phyloP scores from a whole-genome alignment of 2,888 invertebrate species.

The Pandemis corylana region DNA sequence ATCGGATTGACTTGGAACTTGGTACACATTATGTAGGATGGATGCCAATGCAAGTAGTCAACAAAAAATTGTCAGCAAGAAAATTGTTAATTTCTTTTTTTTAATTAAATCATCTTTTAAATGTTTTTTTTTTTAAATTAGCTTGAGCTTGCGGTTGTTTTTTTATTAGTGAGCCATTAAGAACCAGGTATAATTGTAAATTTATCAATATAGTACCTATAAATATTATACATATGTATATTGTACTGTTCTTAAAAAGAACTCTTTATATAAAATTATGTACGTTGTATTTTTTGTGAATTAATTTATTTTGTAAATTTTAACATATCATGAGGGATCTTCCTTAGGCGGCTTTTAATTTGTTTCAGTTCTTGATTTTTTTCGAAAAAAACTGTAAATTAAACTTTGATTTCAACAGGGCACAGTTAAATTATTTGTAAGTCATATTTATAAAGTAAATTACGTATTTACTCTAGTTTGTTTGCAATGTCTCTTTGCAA shows the following conservation, averaged over 20 bases:
- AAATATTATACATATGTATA: slow-evolving; percentile 4
- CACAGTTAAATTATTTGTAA: neutral
- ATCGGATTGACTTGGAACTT: too few species aligned
- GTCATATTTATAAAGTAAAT: neutral
- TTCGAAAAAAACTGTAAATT: neutral
- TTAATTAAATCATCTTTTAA: neutral
- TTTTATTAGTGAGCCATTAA: slow-evolving; percentile 13
- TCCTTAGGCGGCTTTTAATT: neutral
- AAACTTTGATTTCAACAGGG: neutral
- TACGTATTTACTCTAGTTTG: too few species aligned
- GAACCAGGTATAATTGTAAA: slow-evolving; percentile 21
- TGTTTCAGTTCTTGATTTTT: neutral
- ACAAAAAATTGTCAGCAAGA: too few species aligned
- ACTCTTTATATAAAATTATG: slow-evolving; percentile 12
- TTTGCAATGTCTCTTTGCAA: too few species aligned
- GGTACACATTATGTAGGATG: too few species aligned
- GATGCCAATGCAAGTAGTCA: too few species aligned
- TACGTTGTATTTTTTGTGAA: slow-evolving; percentile 3
- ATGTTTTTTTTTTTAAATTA: neutral
- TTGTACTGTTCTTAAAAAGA: slow-evolving; percentile 30
- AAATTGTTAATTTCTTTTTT: too few species aligned
- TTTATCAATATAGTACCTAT: slow-evolving; percentile 7
- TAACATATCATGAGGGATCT: slow-evolving; percentile 25
- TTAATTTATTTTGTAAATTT: slow-evolving; percentile 7
- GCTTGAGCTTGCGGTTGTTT: neutral